These are phyloP conservation scores for Geophilus truncorum DNA, from an alignment of 2,888 invertebrate genomes.

Conservation along the genomic window DNA sequence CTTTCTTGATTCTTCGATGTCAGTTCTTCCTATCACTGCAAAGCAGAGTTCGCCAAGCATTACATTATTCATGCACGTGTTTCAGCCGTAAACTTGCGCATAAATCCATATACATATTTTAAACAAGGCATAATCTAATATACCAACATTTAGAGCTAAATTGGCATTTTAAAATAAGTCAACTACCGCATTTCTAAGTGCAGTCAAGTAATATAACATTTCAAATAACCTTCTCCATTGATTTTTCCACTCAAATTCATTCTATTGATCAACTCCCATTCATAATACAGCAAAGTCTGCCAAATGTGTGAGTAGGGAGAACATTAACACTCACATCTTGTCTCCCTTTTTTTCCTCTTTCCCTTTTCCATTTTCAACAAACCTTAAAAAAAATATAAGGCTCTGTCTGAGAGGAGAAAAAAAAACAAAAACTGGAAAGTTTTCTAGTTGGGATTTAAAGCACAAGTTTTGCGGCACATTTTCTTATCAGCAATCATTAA, in stretches of 20 bases:
- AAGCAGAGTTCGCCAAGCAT: neutral
- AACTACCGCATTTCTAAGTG: too few relatives aligned
- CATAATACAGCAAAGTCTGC: neutral
- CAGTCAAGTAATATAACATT: neutral
- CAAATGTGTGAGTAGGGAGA: neutral
- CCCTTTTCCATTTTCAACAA: too few relatives aligned
- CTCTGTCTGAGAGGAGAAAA: too few relatives aligned
- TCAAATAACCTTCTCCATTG: neutral
- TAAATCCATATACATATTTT: too few relatives aligned
- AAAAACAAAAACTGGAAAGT: too few relatives aligned
- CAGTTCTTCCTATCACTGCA: conserved; percentile 2
- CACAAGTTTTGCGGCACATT: neutral
- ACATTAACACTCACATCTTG: neutral
- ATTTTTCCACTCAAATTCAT: neutral
- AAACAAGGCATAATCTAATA: too few relatives aligned
- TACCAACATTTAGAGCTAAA: too few relatives aligned
- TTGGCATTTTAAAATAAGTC: too few relatives aligned
- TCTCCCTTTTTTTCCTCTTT: neutral
- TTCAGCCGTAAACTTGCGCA: too few relatives aligned
- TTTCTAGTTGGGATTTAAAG: neutral
- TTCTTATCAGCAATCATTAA: neutral
- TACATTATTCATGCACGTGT: neutral
- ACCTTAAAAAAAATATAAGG: too few relatives aligned
- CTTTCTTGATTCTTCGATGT: neutral
- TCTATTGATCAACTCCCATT: neutral